phyloP scores from a whole-genome alignment of 2,113 vertebrate species.

The Plestiodon gilberti region DNA sequence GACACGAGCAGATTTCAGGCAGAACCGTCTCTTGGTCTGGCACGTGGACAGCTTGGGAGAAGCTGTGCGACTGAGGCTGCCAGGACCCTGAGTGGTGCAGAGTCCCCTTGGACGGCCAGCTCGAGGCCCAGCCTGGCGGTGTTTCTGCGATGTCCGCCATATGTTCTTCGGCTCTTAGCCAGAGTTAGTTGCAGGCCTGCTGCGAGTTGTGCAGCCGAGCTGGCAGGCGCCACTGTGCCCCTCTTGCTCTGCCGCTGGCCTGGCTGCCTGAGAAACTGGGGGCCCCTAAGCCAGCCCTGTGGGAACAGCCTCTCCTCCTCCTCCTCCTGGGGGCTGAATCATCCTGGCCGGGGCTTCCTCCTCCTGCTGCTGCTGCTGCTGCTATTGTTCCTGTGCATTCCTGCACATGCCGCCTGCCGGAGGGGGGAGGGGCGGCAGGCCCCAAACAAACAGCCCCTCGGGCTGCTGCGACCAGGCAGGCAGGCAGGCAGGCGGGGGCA shows the following conservation, averaged over 20 bases:
- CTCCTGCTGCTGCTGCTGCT: accelerated
- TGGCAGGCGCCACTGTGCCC: not conserved
- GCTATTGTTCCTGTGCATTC: conserved; percentile 50
- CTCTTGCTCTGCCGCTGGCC: not conserved
- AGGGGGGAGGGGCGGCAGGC: not conserved
- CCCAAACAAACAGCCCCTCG: accelerated
- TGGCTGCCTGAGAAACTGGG: not conserved
- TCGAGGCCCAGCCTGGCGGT: not conserved
- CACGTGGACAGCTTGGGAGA: not conserved
- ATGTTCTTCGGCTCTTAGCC: not conserved
- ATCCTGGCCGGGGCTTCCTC: not conserved
- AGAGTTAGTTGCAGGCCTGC: not conserved
- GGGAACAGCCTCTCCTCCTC: too few relatives aligned
- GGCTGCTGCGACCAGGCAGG: accelerated
- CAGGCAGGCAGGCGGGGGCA: not conserved
- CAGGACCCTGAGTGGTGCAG: not conserved
- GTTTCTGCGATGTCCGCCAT: not conserved
- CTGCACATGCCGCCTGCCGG: not conserved
- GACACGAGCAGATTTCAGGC: too few relatives aligned
- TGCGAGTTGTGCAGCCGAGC: not conserved
- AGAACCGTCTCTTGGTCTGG: too few relatives aligned
- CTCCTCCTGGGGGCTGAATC: not conserved
- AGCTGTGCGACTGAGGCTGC: not conserved
- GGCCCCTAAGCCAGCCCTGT: not conserved
- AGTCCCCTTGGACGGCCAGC: not conserved